These are phyloP conservation scores for Enoplosus armatus DNA, from an alignment of 2,797 vertebrate genomes.

Conservation along the genomic window DNA sequence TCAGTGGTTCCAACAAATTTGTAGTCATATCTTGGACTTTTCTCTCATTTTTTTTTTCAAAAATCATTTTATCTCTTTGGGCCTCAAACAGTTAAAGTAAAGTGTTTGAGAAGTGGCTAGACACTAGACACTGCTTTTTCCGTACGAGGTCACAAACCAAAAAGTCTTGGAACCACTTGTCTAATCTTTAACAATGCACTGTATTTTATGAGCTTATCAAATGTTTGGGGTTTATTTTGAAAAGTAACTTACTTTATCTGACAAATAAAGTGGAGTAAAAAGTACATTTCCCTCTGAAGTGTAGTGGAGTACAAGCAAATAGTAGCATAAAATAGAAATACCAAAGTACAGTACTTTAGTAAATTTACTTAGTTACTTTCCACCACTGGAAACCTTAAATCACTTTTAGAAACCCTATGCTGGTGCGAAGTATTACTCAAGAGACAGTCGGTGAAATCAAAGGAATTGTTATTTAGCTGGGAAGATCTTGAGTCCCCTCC, in stretches of 20 bases:
- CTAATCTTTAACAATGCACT: not conserved
- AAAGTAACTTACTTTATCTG: not conserved
- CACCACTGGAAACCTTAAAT: not conserved
- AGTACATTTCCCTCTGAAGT: not conserved
- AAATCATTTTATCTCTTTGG: not conserved
- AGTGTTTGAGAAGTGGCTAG: too few species aligned
- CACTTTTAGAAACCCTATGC: not conserved
- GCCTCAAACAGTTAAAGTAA: not conserved
- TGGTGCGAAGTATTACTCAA: not conserved
- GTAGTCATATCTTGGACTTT: too few species aligned
- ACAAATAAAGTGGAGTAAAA: not conserved
- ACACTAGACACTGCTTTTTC: too few species aligned
- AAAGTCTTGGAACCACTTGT: not conserved
- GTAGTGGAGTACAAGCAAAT: too few species aligned
- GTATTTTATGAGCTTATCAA: not conserved
- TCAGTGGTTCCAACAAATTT: not conserved
- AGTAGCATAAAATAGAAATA: not conserved
- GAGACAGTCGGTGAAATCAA: not conserved
- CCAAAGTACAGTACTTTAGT: not conserved
- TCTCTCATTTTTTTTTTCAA: not conserved
- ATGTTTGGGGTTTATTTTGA: not conserved
- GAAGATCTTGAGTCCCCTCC: not conserved
- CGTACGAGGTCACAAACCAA: not conserved
- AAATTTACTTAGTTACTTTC: not conserved
- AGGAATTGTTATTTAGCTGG: not conserved